These are phyloP conservation scores for Diadumene lineata DNA, from an alignment of 92 coral and sea anemone species.

Conservation along the genomic window DNA sequence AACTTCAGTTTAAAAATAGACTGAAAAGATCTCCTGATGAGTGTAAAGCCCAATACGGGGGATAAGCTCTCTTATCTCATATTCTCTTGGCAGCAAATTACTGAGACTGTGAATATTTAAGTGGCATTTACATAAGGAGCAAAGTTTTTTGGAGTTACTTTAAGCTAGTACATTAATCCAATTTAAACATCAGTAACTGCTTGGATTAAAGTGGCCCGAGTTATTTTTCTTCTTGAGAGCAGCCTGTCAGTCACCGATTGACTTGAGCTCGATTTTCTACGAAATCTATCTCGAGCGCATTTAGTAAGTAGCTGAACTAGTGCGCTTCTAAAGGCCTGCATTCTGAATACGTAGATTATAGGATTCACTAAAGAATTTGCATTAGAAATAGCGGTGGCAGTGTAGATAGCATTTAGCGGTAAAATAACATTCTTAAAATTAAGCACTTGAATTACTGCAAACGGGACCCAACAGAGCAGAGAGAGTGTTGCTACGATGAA, in stretches of 20 bases:
- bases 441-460: constrained; percentile 26
- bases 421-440: constrained; percentile 11
- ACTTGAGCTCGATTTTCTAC: neutral
- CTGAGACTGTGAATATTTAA: too few relatives aligned
- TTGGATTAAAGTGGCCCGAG: neutral
- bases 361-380: constrained; percentile 35
- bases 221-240: neutral
- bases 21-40: too few relatives aligned
- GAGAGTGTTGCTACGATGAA: constrained; percentile 31
- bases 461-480: constrained; percentile 26
- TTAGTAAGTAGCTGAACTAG: constrained; percentile 2
- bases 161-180: too few relatives aligned
- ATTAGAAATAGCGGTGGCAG: constrained; percentile 10
- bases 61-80: too few relatives aligned
- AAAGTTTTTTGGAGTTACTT: too few relatives aligned
- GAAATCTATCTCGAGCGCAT: constrained; percentile 8
- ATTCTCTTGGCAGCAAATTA: too few relatives aligned
- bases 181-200: neutral
- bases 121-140: too few relatives aligned
- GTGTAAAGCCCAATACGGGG: too few relatives aligned
- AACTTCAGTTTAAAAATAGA: too few relatives aligned
- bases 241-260: neutral
- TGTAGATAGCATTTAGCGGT: constrained; percentile 20
- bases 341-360: constrained; percentile 23
- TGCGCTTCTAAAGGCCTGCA: constrained; percentile 30